phyloP scores from a whole-genome alignment of 2,888 invertebrate species.

The Magallana nippona region DNA sequence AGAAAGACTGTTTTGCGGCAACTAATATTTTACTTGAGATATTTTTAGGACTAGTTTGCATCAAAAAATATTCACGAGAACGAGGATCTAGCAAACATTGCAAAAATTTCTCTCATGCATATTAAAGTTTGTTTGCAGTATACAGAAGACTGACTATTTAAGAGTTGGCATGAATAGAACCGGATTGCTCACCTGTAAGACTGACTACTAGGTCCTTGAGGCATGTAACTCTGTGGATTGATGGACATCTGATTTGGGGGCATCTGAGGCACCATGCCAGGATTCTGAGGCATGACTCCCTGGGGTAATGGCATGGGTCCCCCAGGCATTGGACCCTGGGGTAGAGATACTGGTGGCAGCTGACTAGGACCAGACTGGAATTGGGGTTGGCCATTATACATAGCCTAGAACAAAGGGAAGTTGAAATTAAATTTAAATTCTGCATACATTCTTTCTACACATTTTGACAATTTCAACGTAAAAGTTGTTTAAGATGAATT shows the following conservation, averaged over 20 bases:
- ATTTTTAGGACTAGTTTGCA: no score
- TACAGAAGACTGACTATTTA: background rate
- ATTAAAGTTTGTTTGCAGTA: background rate
- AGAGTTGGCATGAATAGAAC: no score
- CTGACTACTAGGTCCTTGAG: conserved; percentile 46
- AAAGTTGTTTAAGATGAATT: background rate
- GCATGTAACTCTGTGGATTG: conserved; percentile 53
- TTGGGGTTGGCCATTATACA: conserved; percentile 60
- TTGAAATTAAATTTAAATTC: background rate
- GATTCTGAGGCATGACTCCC: conserved; percentile 45
- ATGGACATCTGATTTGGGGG: conserved; percentile 36
- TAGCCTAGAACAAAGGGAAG: conserved; percentile 41
- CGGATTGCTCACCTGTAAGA: conserved; percentile 18
- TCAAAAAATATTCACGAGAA: no score
- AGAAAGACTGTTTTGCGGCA: no score
- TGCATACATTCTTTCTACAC: background rate
- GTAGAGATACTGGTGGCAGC: conserved; percentile 51
- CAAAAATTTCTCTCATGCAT: no score
- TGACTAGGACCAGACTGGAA: conserved; percentile 58
- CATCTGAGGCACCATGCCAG: conserved; percentile 46
- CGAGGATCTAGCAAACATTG: no score
- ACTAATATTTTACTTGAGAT: no score
- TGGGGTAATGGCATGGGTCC: conserved; percentile 57
- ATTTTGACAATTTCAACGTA: background rate
- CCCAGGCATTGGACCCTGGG: conserved; percentile 44